Percentiles rank a stretch among this genome's conserved stretches.
These are phyloP conservation scores for Cryptotis parvus DNA, from an alignment of 2,113 vertebrate species.

Conservation along the genomic window DNA sequence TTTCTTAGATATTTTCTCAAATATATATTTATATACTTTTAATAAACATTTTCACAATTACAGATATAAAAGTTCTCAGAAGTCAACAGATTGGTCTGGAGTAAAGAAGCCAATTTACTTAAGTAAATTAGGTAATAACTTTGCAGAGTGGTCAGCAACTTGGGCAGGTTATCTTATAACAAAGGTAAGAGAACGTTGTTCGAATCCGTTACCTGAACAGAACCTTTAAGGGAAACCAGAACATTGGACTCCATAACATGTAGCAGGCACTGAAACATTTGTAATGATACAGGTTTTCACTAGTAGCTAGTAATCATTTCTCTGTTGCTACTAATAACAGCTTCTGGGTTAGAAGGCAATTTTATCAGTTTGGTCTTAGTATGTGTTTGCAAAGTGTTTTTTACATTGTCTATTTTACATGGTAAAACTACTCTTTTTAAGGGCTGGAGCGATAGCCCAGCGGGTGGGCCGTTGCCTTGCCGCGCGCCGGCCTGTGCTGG, in stretches of 20 bases:
- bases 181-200: conserved; percentile 90
- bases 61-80: conserved; percentile 98
- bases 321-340: conserved; percentile 26
- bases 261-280: background rate
- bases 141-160: conserved; percentile 98
- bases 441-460: too few species aligned
- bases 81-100: conserved; percentile 95
- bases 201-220: conserved; percentile 12
- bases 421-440: conserved; percentile 41
- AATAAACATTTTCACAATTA: conserved; percentile 79
- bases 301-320: conserved; percentile 34
- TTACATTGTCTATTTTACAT: conserved; percentile 51
- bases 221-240: too few species aligned
- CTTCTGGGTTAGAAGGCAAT: conserved; percentile 31
- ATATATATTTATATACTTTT: conserved; percentile 42
- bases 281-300: conserved; percentile 5
- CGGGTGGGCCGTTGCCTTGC: too few species aligned
- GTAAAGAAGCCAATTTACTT: conserved; percentile 98
- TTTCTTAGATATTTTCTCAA: background rate
- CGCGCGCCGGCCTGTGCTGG: too few species aligned
- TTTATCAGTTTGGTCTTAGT: conserved; percentile 32
- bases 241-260: conserved; percentile 12
- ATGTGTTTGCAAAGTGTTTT: conserved; percentile 34
- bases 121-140: conserved; percentile 94
- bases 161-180: conserved; percentile 98